These are phyloP conservation scores for Rapana venosa DNA, from an alignment of 2,888 invertebrate genomes.

Conservation along the genomic window DNA sequence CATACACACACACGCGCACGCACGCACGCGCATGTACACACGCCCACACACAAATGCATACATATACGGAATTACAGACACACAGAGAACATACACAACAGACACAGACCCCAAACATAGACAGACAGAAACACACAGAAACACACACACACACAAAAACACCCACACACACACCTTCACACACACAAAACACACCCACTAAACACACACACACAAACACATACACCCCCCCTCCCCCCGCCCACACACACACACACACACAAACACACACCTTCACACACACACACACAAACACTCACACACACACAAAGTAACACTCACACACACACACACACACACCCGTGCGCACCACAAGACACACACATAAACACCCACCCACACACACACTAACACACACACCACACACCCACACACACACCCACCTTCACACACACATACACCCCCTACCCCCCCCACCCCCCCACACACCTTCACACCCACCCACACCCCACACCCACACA, in stretches of 20 bases:
- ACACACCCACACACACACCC: not conserved
- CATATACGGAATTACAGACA: not conserved
- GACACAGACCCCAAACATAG: not conserved
- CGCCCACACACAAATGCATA: not conserved
- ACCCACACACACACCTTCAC: not conserved
- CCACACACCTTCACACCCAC: constrained; percentile 23
- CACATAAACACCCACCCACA: not conserved
- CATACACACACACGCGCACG: not conserved
- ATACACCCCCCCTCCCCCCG: not conserved
- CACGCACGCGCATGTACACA: not conserved
- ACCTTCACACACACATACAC: not conserved
- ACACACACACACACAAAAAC: constrained; percentile 3
- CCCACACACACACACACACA: constrained; percentile 33
- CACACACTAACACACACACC: not conserved
- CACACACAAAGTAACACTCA: not conserved
- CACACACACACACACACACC: not conserved
- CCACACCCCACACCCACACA: not conserved
- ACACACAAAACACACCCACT: not conserved
- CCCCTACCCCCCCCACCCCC: not conserved
- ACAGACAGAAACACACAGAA: constrained; percentile 6
- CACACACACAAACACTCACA: not conserved
- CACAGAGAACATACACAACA: not conserved
- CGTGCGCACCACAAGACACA: not conserved
- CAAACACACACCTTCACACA: constrained; percentile 16
- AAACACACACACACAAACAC: not conserved